phyloP scores from a whole-genome alignment of 2,888 invertebrate genomes.

The Hirtodrosophila cameraria region DNA sequence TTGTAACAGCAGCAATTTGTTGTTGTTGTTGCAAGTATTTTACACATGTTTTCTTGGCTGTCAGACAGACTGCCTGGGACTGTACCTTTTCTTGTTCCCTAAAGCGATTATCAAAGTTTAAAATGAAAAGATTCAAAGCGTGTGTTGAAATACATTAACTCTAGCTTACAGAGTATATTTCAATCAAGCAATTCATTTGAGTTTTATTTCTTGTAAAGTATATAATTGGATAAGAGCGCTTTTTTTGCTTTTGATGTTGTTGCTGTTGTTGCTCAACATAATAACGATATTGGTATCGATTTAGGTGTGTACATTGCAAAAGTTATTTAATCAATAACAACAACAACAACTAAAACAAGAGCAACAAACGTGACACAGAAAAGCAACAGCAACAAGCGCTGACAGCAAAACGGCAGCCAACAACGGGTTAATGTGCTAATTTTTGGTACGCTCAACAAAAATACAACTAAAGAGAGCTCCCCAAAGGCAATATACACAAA shows the following conservation, averaged over 20 bases:
- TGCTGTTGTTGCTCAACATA: conserved; percentile 28
- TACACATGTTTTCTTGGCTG: conserved; percentile 53
- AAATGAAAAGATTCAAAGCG: no score
- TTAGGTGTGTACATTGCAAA: conserved; percentile 38
- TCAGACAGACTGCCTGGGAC: conserved; percentile 25
- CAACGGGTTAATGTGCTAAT: conserved; percentile 78
- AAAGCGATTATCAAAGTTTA: not conserved
- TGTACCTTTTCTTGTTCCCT: conserved; percentile 43
- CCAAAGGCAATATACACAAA: not conserved
- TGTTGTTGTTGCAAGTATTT: conserved; percentile 47
- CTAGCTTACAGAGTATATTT: conserved; percentile 3
- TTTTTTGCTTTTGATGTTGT: conserved; percentile 38
- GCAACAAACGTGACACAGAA: conserved; percentile 42
- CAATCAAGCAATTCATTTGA: conserved; percentile 1
- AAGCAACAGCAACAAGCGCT: conserved; percentile 19
- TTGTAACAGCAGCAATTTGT: conserved; percentile 58
- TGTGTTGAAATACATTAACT: not conserved
- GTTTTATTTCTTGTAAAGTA: conserved; percentile 32
- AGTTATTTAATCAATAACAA: conserved; percentile 74
- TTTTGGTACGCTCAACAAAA: conserved; percentile 45
- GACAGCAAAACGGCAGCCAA: conserved; percentile 36
- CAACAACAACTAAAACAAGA: conserved; percentile 33
- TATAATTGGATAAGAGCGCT: conserved; percentile 61
- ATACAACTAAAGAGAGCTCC: conserved; percentile 7
- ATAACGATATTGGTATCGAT: conserved; percentile 57